phyloP scores from a whole-genome alignment of 2,797 vertebrate genomes.

The Chrysolophus pictus region DNA sequence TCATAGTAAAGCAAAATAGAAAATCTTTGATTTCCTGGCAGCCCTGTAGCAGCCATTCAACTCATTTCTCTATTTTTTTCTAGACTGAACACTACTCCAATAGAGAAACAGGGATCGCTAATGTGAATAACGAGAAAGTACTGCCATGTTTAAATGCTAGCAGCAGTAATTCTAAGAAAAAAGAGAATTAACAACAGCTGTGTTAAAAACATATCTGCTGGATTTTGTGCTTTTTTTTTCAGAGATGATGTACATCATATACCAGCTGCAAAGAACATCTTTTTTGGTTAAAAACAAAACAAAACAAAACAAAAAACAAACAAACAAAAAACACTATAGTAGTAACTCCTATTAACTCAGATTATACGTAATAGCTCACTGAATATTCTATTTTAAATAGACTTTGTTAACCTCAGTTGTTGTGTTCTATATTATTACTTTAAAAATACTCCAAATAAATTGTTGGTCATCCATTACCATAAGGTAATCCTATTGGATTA shows the following conservation, averaged over 20 bases:
- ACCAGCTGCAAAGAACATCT: not conserved
- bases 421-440: not conserved
- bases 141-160: not conserved
- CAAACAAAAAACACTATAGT: too few species aligned
- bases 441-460: conserved; percentile 2
- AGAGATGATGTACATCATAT: not conserved
- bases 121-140: not conserved
- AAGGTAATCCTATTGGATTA: conserved; percentile 47
- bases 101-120: not conserved
- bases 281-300: not conserved
- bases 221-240: not conserved
- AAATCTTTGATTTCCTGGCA: not conserved
- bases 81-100: fast-evolving
- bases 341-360: not conserved
- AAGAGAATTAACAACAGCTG: not conserved
- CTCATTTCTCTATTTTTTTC: not conserved
- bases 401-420: not conserved
- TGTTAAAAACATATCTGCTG: not conserved
- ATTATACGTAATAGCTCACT: not conserved
- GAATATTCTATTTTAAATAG: not conserved
- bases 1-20: not conserved
- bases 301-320: not conserved
- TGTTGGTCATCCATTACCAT: not conserved
- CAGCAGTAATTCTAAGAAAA: not conserved
- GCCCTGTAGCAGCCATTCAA: fast-evolving